Conservation (phyloP, 2,113 vertebrate genomes). For the Shinisaurus crocodilurus region DNA sequence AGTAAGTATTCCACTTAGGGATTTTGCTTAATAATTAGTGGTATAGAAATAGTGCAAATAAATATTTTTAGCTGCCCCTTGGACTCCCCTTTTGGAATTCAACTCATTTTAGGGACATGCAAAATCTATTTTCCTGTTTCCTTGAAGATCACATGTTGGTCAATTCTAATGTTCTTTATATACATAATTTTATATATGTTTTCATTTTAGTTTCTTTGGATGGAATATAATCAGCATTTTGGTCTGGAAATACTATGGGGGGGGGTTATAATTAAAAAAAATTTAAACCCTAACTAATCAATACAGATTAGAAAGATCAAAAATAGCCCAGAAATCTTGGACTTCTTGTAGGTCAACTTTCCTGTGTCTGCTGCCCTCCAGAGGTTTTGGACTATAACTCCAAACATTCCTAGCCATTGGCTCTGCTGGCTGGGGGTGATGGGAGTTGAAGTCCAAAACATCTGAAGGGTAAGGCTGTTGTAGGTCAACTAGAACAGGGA, state of each 20-base stretch:
- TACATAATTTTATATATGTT: background rate
- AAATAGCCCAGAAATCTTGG: background rate
- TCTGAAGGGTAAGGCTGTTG: no score
- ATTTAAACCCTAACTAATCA: background rate
- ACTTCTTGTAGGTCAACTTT: background rate
- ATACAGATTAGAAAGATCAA: background rate
- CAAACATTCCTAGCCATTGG: no score
- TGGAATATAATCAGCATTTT: background rate
- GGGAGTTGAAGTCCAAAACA: no score
- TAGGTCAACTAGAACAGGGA: no score
- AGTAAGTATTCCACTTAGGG: no score
- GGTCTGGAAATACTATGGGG: background rate
- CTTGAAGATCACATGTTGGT: background rate
- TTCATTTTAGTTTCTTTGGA: background rate
- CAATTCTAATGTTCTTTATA: background rate
- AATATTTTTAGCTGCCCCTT: background rate
- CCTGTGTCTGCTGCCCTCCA: no score
- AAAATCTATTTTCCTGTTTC: background rate
- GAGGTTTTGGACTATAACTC: no score
- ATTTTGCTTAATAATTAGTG: no score
- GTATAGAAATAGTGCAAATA: no score
- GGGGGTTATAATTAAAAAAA: background rate
- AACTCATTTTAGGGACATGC: background rate
- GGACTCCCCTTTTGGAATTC: background rate
- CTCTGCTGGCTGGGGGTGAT: no score